These are phyloP conservation scores for Agrypnus murinus DNA, from an alignment of 2,888 invertebrate species.

Conservation along the genomic window DNA sequence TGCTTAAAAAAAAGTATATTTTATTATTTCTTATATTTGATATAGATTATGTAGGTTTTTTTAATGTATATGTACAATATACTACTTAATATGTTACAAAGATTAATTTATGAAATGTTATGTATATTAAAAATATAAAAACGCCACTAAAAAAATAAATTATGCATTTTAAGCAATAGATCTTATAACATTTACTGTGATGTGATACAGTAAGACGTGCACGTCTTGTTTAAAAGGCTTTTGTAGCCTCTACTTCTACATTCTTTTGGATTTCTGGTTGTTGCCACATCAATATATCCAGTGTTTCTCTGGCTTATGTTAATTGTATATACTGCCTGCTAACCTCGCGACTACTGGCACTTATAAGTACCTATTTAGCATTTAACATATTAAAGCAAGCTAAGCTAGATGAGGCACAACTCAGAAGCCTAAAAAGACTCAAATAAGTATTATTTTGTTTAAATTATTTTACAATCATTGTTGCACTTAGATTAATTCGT, in stretches of 20 bases:
- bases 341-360: constrained; percentile 10
- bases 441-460: constrained; percentile 26
- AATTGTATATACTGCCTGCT: constrained; percentile 17
- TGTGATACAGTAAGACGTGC: constrained; percentile 51
- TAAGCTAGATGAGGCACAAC: constrained; percentile 21
- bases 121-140: constrained; percentile 20
- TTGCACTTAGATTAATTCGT: constrained; percentile 8
- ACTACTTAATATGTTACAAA: constrained; percentile 24
- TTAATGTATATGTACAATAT: constrained; percentile 37
- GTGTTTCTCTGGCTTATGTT: neutral
- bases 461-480: constrained; percentile 16
- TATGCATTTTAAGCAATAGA: constrained; percentile 39
- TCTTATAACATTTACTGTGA: constrained; percentile 51
- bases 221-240: constrained; percentile 11
- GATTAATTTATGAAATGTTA: constrained; percentile 25
- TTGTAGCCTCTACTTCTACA: constrained; percentile 11
- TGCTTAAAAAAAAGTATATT: constrained; percentile 43
- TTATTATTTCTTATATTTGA: constrained; percentile 39
- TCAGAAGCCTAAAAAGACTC: constrained; percentile 24
- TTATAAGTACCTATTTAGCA: constrained; percentile 11
- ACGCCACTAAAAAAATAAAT: constrained; percentile 18
- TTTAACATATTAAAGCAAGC: constrained; percentile 5
- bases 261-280: constrained; percentile 31
- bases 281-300: constrained; percentile 10
- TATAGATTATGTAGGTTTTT: constrained; percentile 36